Evolutionary conservation across 2,888 invertebrate species (phyloP).

Genomic region (Flexamia atlantica): DNA sequence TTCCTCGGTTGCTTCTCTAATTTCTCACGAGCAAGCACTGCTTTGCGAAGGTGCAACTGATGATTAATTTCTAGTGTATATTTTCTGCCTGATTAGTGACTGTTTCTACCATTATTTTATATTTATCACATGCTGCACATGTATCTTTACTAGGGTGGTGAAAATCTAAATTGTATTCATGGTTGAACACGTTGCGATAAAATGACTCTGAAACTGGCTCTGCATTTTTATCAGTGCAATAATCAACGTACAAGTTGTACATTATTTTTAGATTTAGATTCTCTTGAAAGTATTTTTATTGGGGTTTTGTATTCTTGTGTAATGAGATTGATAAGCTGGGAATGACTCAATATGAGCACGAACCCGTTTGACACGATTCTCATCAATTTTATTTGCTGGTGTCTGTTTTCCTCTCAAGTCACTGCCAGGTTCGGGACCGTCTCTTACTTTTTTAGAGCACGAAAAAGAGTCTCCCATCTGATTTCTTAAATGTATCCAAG

Average conservation of each 20-base stretch:
- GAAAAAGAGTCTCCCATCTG: slow-evolving; percentile 54
- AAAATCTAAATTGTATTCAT: slow-evolving; percentile 66
- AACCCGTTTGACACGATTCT: slow-evolving; percentile 1
- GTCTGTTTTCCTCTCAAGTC: slow-evolving; percentile 52
- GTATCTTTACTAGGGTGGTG: slow-evolving; percentile 65
- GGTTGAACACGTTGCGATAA: slow-evolving; percentile 66
- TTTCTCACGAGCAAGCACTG: slow-evolving; percentile 51
- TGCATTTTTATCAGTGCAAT: slow-evolving; percentile 39
- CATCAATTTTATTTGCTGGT: slow-evolving; percentile 49
- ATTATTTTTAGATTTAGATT: slow-evolving; percentile 64
- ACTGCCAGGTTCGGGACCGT: slow-evolving; percentile 48
- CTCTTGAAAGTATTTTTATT: slow-evolving; percentile 60
- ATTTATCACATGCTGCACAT: slow-evolving; percentile 65
- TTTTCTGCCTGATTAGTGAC: slow-evolving; percentile 31
- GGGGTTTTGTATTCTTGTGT: slow-evolving; percentile 65
- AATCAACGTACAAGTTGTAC: slow-evolving; percentile 61
- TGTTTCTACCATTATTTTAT: slow-evolving; percentile 49
- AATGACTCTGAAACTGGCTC: slow-evolving; percentile 63
- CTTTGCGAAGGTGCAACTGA: slow-evolving; percentile 54
- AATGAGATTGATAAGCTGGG: slow-evolving; percentile 64
- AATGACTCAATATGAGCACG: slow-evolving; percentile 56
- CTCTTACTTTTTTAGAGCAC: slow-evolving; percentile 45
- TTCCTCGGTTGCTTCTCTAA: slow-evolving; percentile 46
- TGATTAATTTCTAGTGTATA: slow-evolving; percentile 44
- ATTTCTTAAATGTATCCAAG: slow-evolving; percentile 28